Base-by-base conservation (phyloP, 2,888 invertebrate genomes). In the Agonopterix subpropinquella region DNA sequence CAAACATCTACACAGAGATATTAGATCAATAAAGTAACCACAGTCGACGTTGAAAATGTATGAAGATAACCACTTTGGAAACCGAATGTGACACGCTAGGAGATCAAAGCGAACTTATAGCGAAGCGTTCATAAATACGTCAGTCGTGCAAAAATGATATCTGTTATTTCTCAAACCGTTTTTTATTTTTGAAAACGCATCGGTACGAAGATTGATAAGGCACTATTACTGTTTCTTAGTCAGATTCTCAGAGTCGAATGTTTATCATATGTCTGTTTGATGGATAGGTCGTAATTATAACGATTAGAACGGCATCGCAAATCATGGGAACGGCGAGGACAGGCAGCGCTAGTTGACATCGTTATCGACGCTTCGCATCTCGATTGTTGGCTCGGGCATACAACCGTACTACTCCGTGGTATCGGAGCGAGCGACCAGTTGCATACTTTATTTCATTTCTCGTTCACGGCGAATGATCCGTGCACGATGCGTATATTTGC, bases 221-320 rank as follows among this genome's bases (percentile, higher is more conserved):
- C 36, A 11, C 44, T 50, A 73, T 70, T 68, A 73, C 70, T 65
- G 69, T 73, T 77, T 71, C 70, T 70, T 60, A 68, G 67, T 70
- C 62, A 59, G 67, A 28, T 11, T 70, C 70, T 67, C 61, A 60
- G 63, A 67, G 67, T 71, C 62, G 67, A 64, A 70, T 76, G 73
- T 77, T 80, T 80, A 76, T 81, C 79, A 79, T 82, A 80, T 64
- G 78, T 80, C 83, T 64, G 63, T 74, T 80, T 84, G 86, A 86
- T 82, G 74, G 84, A 84, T 82, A 77, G 79, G 70, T 67, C 67
- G 81, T 84, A 87, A 87, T 88, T 87, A 86, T 82, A 80, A 82
- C 69, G 76, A 82, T 80, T 86, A 82, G 81, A 84, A 80, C 71
- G 78, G 82, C 77, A 82, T 84, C 77, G 80, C 84, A 83, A 80